Evolutionary conservation across 2,113 vertebrate species (phyloP), one percentile per base, ranked within the genome.

Genomic region (Ochotona princeps): DNA sequence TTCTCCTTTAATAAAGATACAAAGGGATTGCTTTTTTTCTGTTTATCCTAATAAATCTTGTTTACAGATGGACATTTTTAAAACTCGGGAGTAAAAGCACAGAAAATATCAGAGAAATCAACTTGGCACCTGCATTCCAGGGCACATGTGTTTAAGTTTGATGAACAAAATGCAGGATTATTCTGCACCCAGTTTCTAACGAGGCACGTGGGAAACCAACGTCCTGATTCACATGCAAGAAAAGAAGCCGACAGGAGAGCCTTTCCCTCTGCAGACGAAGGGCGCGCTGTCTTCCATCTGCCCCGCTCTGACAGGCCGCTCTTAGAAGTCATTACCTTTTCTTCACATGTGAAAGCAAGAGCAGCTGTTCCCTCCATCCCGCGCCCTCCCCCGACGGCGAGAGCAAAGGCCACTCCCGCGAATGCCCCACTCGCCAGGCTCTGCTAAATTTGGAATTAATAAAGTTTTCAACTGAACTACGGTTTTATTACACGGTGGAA

Each of bases 401-500:
- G 47, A 67, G 26, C 65, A 60, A 57, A 90, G 86, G 83, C 60
- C 72, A 23, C 28, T 1, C 4, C 1, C 1, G 69, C 70, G 1
- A 20, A 47, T 2, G 30, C 6, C 3, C 35, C 70, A 14, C 65
- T 2, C 44, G 70, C 47, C 63, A 74, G 25, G 21, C 79, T 60
- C 66, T 10, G 5, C 60, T 83, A 76, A 61, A 18, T 15, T 67
- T 86, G 80, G 87, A 86, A 86, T 95, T 82, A 70, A 86, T 86
- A 75, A 83, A 63, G 76, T 87, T 94, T 91, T 72, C 72, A 76
- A 49, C 74, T 4, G 8, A 85, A 51, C 67, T 82, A 75, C 86
- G 79, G 54, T 89, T 90, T 91, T 79, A 89, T 72, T 75, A 83
- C 67, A 67, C 15, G 80, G 44, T 89, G 63, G 86, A 82, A 85